Evolutionary conservation across 2,888 invertebrate species (phyloP), one percentile per base, ranked within the genome.

Genomic region (Ceriagrion tenellum): DNA sequence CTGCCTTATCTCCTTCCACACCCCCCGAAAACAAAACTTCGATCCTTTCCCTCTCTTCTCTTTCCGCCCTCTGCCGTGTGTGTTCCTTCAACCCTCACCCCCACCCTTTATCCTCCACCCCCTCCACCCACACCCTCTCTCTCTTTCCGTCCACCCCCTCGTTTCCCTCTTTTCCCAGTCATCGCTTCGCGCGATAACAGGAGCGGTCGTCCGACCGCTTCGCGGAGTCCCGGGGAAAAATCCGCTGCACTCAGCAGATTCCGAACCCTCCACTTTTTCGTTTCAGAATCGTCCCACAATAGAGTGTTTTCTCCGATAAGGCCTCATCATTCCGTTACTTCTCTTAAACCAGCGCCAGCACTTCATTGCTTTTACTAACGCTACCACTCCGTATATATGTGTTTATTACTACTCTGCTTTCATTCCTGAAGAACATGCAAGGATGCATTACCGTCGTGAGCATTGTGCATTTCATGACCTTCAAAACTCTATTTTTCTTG

Each of bases 241-340:
- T 93, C 74, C 93, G 23, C 30, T 93, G 93, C 69, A 93, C 69
- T 93, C 93, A 93, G 93, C 93, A 47, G 69, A 69, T 74, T 93
- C 69, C 47, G 74, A n/a, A 47, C 47, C 69, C 69, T 93, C n/a
- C 69, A 40, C n/a, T n/a, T 93, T 93, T 93, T 93, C 69, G 69
- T 93, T 93, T 55, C 74, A 55, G 93, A 69, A 93, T 69, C 69
- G 91, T 59, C 91, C 91, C 63, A 91, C 91, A 63, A 69, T 93
- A 74, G 93, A 93, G 93, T 93, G 93, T 74, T n/a, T 47, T 55
- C 74, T 26, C 93, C 69, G 93, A 93, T 93, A 93, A 93, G 93
- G 93, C 69, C 23, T 12, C 55, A 40, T 93, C 69, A 30, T 63
- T 40, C 91, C 56, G 16, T 91, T 91, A 59, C 59, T 23, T 59